These are phyloP conservation scores for Eupithecia exiguata DNA, from an alignment of 2,888 invertebrate genomes.

Conservation along the genomic window DNA sequence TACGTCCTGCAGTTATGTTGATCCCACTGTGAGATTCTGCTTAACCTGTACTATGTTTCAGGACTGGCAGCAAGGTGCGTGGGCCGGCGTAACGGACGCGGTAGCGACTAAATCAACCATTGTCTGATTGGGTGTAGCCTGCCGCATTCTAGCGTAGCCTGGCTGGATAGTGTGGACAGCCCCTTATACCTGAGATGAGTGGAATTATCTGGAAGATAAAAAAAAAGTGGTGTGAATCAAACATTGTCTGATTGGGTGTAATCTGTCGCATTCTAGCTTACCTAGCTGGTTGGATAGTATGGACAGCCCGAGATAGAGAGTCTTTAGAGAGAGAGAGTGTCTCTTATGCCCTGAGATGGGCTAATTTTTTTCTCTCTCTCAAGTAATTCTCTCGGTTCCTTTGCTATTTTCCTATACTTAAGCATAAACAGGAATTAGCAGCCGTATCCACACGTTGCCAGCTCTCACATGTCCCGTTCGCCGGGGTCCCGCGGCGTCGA, in stretches of 20 bases:
- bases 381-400: not conserved
- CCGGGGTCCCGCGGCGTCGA: constrained; percentile 64
- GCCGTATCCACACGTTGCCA: constrained; percentile 32
- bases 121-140: constrained; percentile 77
- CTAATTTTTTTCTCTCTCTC: not conserved
- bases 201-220: not conserved
- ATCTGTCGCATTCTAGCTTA: too few species aligned
- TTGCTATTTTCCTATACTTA: not conserved
- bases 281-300: too few species aligned
- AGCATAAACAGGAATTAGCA: not conserved
- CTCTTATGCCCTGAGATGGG: not conserved
- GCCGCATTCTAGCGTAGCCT: constrained; percentile 61
- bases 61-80: constrained; percentile 66
- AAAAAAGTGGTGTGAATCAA: not conserved
- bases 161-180: constrained; percentile 35
- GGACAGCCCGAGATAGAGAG: too few species aligned
- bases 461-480: constrained; percentile 31
- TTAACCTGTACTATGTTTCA: constrained; percentile 5
- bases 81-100: constrained; percentile 75
- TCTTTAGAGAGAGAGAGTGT: too few species aligned
- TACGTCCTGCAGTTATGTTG: not conserved
- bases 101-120: constrained; percentile 77
- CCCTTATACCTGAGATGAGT: not conserved
- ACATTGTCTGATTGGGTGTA: too few species aligned
- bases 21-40: not conserved